A percentile compares a stretch with the other conserved stretches of the same genome.
These are phyloP conservation scores for Gadopsis marmoratus DNA, from an alignment of 2,797 vertebrate species.

Conservation along the genomic window DNA sequence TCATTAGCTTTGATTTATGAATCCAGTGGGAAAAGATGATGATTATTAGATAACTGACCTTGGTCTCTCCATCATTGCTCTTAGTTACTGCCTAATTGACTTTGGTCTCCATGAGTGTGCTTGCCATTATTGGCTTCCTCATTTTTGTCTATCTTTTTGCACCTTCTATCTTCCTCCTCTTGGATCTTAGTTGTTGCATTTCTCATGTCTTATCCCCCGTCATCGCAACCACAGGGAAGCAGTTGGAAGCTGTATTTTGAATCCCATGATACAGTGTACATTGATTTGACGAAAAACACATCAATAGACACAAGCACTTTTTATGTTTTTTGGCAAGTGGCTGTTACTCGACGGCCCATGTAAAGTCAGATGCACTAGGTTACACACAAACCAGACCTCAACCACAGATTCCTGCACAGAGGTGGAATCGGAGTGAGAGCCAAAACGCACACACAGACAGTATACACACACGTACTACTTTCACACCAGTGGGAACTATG, in stretches of 20 bases:
- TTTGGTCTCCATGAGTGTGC: constrained; percentile 57
- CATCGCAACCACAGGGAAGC: background rate
- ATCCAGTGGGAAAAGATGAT: constrained; percentile 29
- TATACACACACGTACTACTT: constrained; percentile 11
- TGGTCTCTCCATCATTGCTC: constrained; percentile 31
- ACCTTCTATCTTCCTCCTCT: background rate
- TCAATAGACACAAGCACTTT: background rate
- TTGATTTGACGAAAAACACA: background rate
- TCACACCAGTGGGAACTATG: constrained; percentile 43
- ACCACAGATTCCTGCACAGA: constrained; percentile 59
- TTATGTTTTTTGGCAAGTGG: constrained; percentile 24
- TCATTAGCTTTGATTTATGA: constrained; percentile 61
- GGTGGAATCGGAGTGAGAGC: constrained; percentile 52
- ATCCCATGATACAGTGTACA: constrained; percentile 10
- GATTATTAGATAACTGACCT: constrained; percentile 62
- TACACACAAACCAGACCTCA: constrained; percentile 40
- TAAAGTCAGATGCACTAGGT: constrained; percentile 45
- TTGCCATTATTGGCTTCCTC: constrained; percentile 48
- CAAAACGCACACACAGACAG: constrained; percentile 38
- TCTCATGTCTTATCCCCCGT: background rate
- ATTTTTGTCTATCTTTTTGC: background rate
- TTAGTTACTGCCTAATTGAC: constrained; percentile 60
- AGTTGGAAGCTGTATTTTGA: constrained; percentile 3
- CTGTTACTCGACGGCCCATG: constrained; percentile 11
- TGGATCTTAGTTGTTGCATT: background rate